A percentile compares a stretch with the other conserved stretches of the same genome.
Evolutionary conservation across 2,888 invertebrate species (phyloP).

Genomic region (Acleris emargana): DNA sequence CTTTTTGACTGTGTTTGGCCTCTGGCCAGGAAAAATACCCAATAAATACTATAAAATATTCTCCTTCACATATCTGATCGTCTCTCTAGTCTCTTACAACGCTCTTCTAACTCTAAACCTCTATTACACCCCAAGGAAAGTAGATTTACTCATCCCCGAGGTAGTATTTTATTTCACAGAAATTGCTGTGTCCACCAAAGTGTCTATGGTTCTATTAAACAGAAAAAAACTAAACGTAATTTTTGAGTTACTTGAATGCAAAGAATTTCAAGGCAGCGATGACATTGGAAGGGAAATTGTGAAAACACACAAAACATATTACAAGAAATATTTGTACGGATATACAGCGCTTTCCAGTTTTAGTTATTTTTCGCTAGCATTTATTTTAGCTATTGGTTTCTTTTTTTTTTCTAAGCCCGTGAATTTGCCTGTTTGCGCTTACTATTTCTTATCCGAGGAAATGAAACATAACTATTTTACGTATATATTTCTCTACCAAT

Average conservation of each 20-base stretch:
- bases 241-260: conserved; percentile 59
- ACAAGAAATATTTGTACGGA: conserved; percentile 51
- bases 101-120: conserved; percentile 61
- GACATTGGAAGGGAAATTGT: conserved; percentile 50
- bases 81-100: conserved; percentile 55
- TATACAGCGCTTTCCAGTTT: conserved; percentile 49
- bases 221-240: conserved; percentile 53
- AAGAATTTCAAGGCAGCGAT: conserved; percentile 55
- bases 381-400: conserved; percentile 53
- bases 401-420: conserved; percentile 50
- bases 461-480: conserved; percentile 52
- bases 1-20: conserved; percentile 58
- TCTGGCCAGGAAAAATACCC: conserved; percentile 56
- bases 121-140: conserved; percentile 57
- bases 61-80: conserved; percentile 52
- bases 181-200: conserved; percentile 50
- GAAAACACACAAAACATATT: conserved; percentile 46
- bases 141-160: conserved; percentile 64
- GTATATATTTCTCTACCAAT: conserved; percentile 61
- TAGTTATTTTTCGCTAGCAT: conserved; percentile 49
- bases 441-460: conserved; percentile 64
- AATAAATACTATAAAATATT: conserved; percentile 59
- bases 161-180: conserved; percentile 53
- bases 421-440: conserved; percentile 65
- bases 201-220: conserved; percentile 57